phyloP scores from a whole-genome alignment of 2,888 invertebrate species.

The Drosophila peninsularis region DNA sequence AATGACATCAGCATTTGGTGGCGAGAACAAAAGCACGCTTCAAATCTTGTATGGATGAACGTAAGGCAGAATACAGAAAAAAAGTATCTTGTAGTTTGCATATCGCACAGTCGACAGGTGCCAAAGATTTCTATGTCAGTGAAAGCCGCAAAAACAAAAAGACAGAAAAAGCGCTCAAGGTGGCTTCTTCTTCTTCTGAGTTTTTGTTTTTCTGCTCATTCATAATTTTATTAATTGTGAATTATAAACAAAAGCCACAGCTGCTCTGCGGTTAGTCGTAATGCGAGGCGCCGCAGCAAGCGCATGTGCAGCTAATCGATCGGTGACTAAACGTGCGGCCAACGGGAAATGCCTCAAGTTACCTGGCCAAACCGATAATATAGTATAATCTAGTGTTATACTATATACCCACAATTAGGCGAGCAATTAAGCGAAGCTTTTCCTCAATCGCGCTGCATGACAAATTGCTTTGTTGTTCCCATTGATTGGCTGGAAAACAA shows the following conservation, averaged over 20 bases:
- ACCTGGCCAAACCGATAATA: constrained; percentile 13
- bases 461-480: constrained; percentile 45
- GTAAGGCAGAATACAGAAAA: not conserved
- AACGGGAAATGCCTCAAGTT: constrained; percentile 37
- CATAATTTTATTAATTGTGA: constrained; percentile 30
- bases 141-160: constrained; percentile 46
- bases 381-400: constrained; percentile 11
- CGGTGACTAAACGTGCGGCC: constrained; percentile 54
- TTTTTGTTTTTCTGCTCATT: constrained; percentile 3
- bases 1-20: constrained; percentile 69
- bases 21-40: constrained; percentile 62
- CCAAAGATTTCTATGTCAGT: constrained; percentile 39
- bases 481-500: constrained; percentile 36
- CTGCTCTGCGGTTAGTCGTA: constrained; percentile 24
- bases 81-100: constrained; percentile 40
- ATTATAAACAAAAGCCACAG: too few species aligned
- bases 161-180: constrained; percentile 3
- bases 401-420: constrained; percentile 37
- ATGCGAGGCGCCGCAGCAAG: constrained; percentile 22
- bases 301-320: constrained; percentile 50
- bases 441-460: constrained; percentile 30
- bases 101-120: constrained; percentile 45
- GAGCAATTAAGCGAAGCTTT: constrained; percentile 32
- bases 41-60: constrained; percentile 27
- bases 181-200: not conserved